Evolutionary conservation across 2,888 invertebrate genomes (phyloP), one percentile per base, ranked within the genome.

Genomic region (Perdita meconis): DNA sequence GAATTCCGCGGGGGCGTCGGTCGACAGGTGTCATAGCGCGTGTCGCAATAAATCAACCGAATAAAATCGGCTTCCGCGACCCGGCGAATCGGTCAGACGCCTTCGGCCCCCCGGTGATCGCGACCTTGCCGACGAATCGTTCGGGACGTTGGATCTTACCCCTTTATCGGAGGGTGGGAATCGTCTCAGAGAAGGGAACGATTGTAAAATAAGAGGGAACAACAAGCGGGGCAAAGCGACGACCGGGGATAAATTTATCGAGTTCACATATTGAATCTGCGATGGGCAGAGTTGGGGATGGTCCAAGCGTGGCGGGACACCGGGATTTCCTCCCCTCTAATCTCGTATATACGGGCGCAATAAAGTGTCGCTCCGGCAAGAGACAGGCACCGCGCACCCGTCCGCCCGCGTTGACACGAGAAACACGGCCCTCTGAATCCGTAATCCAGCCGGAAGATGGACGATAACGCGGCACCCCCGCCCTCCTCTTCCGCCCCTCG

Each of bases 241-340:
- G 65, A 44, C 50, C 69, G 69, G 81, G n/a, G 84, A 88, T 85
- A 86, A 88, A 88, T 88, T 88, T 81, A 74, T 78, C 74, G 80
- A 82, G 76, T 85, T 87, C 80, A 80, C 86, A 80, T 85, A 85
- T 86, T 86, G 86, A 87, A 87, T 83, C 74, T 60, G 66, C 42
- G 65, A 69, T 67, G 71, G 73, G 16, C 0, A 51, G 16, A 55
- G 50, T 38, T 36, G 66, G 72, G 59, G 50, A 42, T 36, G 66
- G 72, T 84, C 77, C 85, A 74, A 78, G 73, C 65, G 73, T 69
- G 51, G 69, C 40, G 36, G 72, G 51, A 60, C 57, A 68, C 61
- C 36, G 83, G 80, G 83, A 85, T 85, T 81, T 70, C 73, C 66
- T 75, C 44, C 75, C 57, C 71, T 61, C 77, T 85, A 83, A 84